Conservation (phyloP, 2,113 vertebrate genomes). For the Calyptommatus sinebrachiatus region DNA sequence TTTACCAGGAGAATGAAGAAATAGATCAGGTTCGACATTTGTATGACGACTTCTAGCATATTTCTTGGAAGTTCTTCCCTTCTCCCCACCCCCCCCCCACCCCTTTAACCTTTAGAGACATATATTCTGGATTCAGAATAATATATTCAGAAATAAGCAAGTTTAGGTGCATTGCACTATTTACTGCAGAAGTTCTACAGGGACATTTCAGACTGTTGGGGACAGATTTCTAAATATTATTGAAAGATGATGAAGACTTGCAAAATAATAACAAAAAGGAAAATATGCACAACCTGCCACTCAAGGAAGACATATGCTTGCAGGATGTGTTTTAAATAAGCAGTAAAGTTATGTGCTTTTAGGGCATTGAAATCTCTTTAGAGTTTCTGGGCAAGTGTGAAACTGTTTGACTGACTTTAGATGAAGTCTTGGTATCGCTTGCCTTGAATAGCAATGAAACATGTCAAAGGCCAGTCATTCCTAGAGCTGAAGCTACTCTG, state of each 20-base stretch:
- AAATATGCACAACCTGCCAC: conserved; percentile 10
- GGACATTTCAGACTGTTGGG: conserved; percentile 27
- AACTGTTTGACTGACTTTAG: conserved; percentile 18
- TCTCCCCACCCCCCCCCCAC: too few relatives aligned
- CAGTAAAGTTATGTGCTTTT: conserved; percentile 7
- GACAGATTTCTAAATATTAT: conserved; percentile 11
- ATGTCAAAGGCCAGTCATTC: conserved; percentile 43
- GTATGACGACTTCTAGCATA: conserved; percentile 33
- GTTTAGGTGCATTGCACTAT: conserved; percentile 34
- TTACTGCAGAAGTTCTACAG: conserved; percentile 3
- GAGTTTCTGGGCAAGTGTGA: conserved; percentile 11
- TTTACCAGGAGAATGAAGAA: conserved; percentile 35
- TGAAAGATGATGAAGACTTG: conserved; percentile 28
- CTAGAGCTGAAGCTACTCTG: conserved; percentile 37
- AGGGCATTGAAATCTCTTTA: conserved; percentile 33
- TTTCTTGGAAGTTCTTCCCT: conserved; percentile 29
- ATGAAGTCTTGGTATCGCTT: conserved; percentile 6
- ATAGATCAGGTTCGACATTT: conserved; percentile 43
- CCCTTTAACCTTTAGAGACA: conserved; percentile 33
- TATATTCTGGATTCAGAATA: conserved; percentile 49
- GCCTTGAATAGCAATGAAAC: conserved; percentile 34
- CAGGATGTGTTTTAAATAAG: conserved; percentile 26
- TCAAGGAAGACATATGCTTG: conserved; percentile 8
- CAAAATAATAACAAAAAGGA: conserved; percentile 33
- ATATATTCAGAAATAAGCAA: conserved; percentile 53